Evolutionary conservation across 2,797 vertebrate species (phyloP).

Genomic region (Pseudocheirus occidentalis): DNA sequence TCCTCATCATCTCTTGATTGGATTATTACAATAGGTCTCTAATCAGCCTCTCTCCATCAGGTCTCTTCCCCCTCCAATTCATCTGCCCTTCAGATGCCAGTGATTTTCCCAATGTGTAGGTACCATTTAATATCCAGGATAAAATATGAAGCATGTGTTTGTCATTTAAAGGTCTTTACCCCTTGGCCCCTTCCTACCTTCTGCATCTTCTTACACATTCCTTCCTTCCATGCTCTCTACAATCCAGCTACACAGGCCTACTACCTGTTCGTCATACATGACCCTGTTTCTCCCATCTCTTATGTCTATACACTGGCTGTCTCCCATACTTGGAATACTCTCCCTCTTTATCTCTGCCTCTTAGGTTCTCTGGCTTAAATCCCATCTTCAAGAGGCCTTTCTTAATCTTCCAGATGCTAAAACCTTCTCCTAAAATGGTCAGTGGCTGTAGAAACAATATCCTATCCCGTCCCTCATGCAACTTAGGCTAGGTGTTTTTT

Average conservation of each 20-base stretch:
- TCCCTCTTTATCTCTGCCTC: background rate
- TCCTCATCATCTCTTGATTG: background rate
- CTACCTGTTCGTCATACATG: background rate
- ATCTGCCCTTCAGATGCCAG: background rate
- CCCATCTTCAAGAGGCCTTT: background rate
- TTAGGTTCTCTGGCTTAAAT: background rate
- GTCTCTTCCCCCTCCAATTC: background rate
- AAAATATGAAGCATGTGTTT: background rate
- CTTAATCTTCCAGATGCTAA: background rate
- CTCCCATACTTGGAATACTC: background rate
- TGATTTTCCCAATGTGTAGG: background rate
- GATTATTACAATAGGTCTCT: background rate
- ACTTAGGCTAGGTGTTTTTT: background rate
- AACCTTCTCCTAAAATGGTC: background rate
- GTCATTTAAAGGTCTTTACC: background rate
- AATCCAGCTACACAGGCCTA: background rate
- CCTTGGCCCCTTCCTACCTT: background rate
- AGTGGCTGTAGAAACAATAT: background rate
- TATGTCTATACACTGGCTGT: background rate
- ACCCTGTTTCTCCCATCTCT: background rate
- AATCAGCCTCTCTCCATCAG: background rate
- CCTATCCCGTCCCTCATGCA: background rate
- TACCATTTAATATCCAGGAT: background rate
- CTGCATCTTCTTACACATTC: background rate
- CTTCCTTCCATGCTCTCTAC: background rate